phyloP scores from a whole-genome alignment of 2,888 invertebrate species.

The Eupithecia pulchellata region DNA sequence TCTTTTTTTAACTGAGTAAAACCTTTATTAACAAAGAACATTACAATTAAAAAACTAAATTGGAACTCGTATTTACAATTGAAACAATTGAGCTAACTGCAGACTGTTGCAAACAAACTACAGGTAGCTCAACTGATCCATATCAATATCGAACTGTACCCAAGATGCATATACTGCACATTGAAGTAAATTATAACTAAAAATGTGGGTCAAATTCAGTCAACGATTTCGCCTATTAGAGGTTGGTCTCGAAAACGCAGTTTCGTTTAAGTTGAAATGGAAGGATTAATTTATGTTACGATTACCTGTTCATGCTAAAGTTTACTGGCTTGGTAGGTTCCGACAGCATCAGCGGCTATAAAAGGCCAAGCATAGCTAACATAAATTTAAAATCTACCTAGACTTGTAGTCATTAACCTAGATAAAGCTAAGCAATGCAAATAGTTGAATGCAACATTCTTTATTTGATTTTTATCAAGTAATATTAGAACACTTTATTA shows the following conservation, averaged over 20 bases:
- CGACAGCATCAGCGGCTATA: background rate
- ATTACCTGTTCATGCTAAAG: background rate
- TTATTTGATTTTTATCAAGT: conserved; percentile 13
- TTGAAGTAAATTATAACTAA: background rate
- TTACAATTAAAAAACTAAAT: no score
- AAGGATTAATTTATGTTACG: background rate
- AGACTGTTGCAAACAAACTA: no score
- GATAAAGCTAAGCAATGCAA: conserved; percentile 41
- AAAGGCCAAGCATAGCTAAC: background rate
- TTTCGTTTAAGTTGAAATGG: background rate
- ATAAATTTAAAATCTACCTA: background rate
- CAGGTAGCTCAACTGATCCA: no score
- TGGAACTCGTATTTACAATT: no score
- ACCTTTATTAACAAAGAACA: no score
- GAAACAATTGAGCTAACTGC: no score
- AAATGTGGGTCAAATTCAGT: background rate
- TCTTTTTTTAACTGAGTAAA: no score
- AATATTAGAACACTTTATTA: no score
- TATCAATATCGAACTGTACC: no score
- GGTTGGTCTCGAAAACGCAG: background rate
- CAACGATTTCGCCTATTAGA: background rate
- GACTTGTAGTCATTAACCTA: conserved; percentile 60
- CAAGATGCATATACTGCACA: background rate
- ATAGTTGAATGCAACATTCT: conserved; percentile 47
- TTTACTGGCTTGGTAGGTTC: background rate